Evolutionary conservation across 2,888 invertebrate species (phyloP), one percentile per base, ranked within the genome.

Genomic region (Tetramorium bicarinatum): DNA sequence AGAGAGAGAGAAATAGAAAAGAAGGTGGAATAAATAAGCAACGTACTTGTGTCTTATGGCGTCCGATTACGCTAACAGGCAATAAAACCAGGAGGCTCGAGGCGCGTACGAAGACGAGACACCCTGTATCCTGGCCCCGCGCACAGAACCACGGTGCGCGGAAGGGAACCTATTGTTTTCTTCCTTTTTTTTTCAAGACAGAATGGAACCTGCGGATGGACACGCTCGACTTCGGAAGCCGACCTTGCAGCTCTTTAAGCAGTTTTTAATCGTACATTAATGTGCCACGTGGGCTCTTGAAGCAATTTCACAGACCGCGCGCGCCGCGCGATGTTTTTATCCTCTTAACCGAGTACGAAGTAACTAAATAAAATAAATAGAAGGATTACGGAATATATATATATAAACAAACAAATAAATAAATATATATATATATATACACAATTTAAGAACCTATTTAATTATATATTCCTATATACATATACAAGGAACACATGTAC

Each of bases 21-120:
- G 41, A 44, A 59, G 83, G 81, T 80, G 83, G 82, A 85, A 85
- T 84, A 80, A 87, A 87, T 86, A 88, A 87, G 87, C 85, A 90
- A 91, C 89, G 87, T 87, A 88, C 83, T 80, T 87, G 92, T 92
- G 91, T 91, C 92, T 90, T 92, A 91, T 85, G 89, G 87, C 89
- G 84, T 90, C 64, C 85, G 82, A 83, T 79, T 84, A 74, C 88
- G 88, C 80, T 87, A 59, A 80, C 71, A 85, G 88, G 91, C 91
- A 91, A 92, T 91, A 92, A 91, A 85, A 67, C 25, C 59, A 49
- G 61, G 69, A 81, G 62, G 49, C 76, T 66, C 66, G 62, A 71
- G 75, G 71, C 71, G 71, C 56, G 34, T 71, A 79, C 71, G 79
- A 79, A 79, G 79, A 71, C 79, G 79, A 79, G 71, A 21, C 41